Base-by-base conservation (phyloP, 1,140 invertebrate genomes). In the Lerema accius region DNA sequence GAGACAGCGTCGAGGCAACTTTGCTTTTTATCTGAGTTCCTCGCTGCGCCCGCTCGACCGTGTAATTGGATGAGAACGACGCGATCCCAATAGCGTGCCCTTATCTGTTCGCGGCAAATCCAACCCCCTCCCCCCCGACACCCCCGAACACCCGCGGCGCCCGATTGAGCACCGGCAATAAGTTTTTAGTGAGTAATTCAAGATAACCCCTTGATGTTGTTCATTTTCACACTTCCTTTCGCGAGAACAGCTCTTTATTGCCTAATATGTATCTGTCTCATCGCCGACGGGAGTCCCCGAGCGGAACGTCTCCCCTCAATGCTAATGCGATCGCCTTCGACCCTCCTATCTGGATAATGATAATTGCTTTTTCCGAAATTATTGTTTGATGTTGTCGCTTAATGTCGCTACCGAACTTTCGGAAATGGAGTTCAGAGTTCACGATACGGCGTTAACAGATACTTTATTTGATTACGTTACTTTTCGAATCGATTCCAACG, bases 171-270 rank as follows among this genome's bases (percentile, higher is more conserved):
- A 69, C 76, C 70, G 60, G 76, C 87, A 86, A 90, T 90, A 90
- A 90, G 84, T 90, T 90, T 90, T 90, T 90, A 90, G 87, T 89
- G 87, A 90, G 87, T 89, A 89, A 90, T 90, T 89, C 84, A 87
- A 90, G 87, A 90, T 90, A 90, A 89, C 86, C 87, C 87, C 87
- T 90, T 90, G 83, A 88, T 88, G 86, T 89, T 89, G 86, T 87
- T 90, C 87, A 90, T 90, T 90, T 90, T 90, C 87, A 90, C 87
- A 90, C 87, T 90, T 90, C 86, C 87, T 90, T 89, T 84, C 83
- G 84, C 87, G 87, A 90, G 87, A 90, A 90, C 87, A 89, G 88
- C 81, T 88, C 84, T 89, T 89, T 90, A 90, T 90, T 86, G 86
- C 86, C 80, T 88, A 90, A 90, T 90, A 86, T 88, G 86, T 90